Percentiles rank a stretch among this genome's conserved stretches.
phyloP scores from a whole-genome alignment of 1,140 invertebrate species.

The Steinernema khuongi region DNA sequence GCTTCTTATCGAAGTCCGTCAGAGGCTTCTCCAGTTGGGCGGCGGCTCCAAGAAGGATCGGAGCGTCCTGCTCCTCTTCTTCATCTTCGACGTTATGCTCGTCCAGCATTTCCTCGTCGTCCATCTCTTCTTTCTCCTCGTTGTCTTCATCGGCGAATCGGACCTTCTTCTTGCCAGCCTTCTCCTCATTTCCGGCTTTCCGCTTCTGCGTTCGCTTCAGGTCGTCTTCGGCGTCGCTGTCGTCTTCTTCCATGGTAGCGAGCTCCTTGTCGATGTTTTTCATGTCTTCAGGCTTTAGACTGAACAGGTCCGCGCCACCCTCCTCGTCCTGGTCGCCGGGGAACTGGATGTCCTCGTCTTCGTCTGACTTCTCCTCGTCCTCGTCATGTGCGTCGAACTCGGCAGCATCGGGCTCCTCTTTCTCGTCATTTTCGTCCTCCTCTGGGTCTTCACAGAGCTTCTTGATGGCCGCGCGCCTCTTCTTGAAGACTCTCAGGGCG shows the following conservation, averaged over 20 bases:
- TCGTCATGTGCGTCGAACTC: no score
- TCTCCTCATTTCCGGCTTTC: conserved; percentile 54
- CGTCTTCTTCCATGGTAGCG: neutral
- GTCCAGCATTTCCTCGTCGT: conserved; percentile 54
- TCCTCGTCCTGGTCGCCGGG: no score
- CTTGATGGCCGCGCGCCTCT: neutral
- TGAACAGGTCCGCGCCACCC: no score
- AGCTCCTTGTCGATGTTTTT: no score
- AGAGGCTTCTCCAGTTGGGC: conserved; percentile 59
- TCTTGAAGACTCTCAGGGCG: neutral
- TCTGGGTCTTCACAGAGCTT: no score
- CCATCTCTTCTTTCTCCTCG: conserved; percentile 52
- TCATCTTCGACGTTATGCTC: conserved; percentile 38
- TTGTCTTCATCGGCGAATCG: conserved; percentile 59
- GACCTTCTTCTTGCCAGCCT: conserved; percentile 63
- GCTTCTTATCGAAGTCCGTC: conserved; percentile 72
- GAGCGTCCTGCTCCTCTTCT: conserved; percentile 38
- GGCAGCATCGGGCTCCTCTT: no score
- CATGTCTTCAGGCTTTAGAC: no score
- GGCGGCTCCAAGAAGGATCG: conserved; percentile 26
- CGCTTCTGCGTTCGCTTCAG: neutral
- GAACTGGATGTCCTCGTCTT: no score
- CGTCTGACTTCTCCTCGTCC: no score
- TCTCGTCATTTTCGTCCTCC: no score
- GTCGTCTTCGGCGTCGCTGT: neutral